Evolutionary conservation across 2,888 invertebrate species (phyloP).

Genomic region (Harpalus rufipes): DNA sequence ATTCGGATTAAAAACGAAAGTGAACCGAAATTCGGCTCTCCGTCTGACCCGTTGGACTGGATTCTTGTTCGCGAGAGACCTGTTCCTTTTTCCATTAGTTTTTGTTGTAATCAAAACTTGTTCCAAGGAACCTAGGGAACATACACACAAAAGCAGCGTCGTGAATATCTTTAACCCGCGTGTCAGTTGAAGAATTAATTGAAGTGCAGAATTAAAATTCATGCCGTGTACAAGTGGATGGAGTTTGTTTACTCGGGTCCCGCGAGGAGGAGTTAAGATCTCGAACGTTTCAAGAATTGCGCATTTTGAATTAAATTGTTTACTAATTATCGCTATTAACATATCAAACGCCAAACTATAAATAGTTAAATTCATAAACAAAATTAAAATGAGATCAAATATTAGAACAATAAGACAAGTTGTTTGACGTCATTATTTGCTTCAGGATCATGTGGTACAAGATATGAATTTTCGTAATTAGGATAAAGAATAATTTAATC

Average conservation of each 20-base stretch:
- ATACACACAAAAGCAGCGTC: conserved; percentile 42
- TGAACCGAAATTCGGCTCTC: conserved; percentile 45
- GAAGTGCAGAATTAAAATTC: conserved; percentile 58
- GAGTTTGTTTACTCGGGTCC: neutral
- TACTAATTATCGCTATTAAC: too few relatives aligned
- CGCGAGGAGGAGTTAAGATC: neutral
- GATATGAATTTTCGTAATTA: too few relatives aligned
- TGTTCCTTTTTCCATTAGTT: conserved; percentile 57
- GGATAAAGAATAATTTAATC: too few relatives aligned
- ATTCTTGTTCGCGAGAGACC: conserved; percentile 57
- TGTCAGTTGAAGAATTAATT: conserved; percentile 66
- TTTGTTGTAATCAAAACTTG: conserved; percentile 66
- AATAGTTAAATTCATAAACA: neutral
- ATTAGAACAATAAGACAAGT: neutral
- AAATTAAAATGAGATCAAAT: neutral
- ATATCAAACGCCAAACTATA: too few relatives aligned
- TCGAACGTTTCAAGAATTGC: neutral
- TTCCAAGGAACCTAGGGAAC: conserved; percentile 47
- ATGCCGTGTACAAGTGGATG: conserved; percentile 42
- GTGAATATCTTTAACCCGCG: conserved; percentile 55
- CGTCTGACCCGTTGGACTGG: conserved; percentile 62
- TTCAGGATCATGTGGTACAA: too few relatives aligned
- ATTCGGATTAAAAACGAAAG: conserved; percentile 58
- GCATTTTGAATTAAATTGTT: too few relatives aligned
- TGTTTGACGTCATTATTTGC: neutral